Evolutionary conservation across 2,797 vertebrate genomes (phyloP), one percentile per base, ranked within the genome.

Genomic region (Florisuga fusca): DNA sequence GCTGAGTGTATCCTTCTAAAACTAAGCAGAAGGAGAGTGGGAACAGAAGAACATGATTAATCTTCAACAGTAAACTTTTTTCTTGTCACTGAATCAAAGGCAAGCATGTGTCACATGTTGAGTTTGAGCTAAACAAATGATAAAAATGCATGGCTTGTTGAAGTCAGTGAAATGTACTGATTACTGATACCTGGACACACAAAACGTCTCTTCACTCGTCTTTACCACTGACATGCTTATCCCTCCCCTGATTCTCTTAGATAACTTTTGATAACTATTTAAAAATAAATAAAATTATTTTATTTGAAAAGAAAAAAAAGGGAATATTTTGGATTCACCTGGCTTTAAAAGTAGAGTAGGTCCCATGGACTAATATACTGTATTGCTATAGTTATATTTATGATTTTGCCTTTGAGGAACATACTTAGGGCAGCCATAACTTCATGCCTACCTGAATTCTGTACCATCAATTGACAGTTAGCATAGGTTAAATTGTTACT

Each of bases 11-110:
- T 93, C 69, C 53, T 94, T 41, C 71, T 67, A 63, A 95, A 95
- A 68, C 51, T 27, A 69, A 91, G 83, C 94, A 96, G 94, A 96
- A 95, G 91, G 96, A 95, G 89, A 90, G 91, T 96, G 93, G 96
- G 93, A 95, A 96, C 92, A 95, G 93, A 87, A 89, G 90, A 95
- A 94, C 72, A 91, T 94, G 93, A 94, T 96, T 96, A 95, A 97
- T 96, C 91, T 92, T 95, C 90, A 95, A 93, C 95, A 92, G 93
- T 93, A 95, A 94, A 97, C 87, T 93, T 93, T 76, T 83, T 95
- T 90, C 94, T 95, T 97, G 94, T 97, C 92, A 96, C 80, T 79
- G 93, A 91, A 96, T 96, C 87, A 94, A 95, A 95, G 87, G 63
- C 79, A 96, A 9, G 63, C 46, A 31, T 93, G 93, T 64, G 45